phyloP scores from a whole-genome alignment of 2,888 invertebrate genomes.

The Mesorhabditis sp. region DNA sequence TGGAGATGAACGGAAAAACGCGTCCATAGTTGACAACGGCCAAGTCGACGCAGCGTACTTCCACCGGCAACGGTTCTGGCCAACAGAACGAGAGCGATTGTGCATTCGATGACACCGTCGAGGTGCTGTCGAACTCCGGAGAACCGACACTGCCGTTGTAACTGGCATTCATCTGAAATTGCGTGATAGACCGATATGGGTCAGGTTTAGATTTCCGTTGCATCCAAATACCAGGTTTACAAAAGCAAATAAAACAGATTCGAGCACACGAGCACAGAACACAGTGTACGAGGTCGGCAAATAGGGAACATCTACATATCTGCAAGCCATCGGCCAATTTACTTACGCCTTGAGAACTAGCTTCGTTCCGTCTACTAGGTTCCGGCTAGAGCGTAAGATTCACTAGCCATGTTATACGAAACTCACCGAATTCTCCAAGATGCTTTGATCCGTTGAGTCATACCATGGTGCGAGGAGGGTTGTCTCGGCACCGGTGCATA shows the following conservation, averaged over 20 bases:
- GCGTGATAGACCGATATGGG: not conserved
- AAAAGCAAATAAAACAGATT: too few relatives aligned
- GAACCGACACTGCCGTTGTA: not conserved
- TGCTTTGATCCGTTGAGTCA: constrained; percentile 31
- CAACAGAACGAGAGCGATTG: constrained; percentile 20
- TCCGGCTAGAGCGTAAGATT: too few relatives aligned
- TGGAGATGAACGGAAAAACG: constrained; percentile 81
- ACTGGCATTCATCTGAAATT: not conserved
- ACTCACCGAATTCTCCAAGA: constrained; percentile 30
- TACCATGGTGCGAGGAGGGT: constrained; percentile 30
- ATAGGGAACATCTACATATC: too few relatives aligned
- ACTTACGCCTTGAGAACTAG: too few relatives aligned
- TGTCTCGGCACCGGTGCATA: constrained; percentile 68
- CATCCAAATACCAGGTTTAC: too few relatives aligned
- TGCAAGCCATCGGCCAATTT: too few relatives aligned
- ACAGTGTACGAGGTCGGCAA: too few relatives aligned
- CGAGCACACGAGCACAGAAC: too few relatives aligned
- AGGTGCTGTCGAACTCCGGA: constrained; percentile 1
- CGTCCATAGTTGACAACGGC: constrained; percentile 83
- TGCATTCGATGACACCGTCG: not conserved
- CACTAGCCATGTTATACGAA: constrained; percentile 2
- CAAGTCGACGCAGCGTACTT: constrained; percentile 91
- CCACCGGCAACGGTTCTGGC: constrained; percentile 72
- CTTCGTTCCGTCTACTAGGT: too few relatives aligned
- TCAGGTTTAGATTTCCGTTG: too few relatives aligned